A percentile compares a stretch with the other conserved stretches of the same genome.
These are phyloP conservation scores for Alethe castanea DNA, from an alignment of 2,113 vertebrate species.

Conservation along the genomic window DNA sequence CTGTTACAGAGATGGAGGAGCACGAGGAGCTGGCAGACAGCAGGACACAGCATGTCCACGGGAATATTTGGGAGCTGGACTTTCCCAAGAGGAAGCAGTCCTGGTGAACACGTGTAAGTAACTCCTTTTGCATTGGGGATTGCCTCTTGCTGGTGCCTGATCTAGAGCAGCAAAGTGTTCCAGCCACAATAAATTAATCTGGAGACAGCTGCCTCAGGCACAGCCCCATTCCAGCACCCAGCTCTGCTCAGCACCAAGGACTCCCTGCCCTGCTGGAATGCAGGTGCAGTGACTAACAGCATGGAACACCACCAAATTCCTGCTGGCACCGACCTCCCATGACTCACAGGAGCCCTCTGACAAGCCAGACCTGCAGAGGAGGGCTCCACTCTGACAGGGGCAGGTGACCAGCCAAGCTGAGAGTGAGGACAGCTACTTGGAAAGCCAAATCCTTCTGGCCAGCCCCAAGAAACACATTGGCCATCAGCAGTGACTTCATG, in stretches of 20 bases:
- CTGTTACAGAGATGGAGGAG: accelerated
- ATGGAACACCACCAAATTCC: background rate
- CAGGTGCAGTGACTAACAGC: background rate
- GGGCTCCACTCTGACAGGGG: background rate
- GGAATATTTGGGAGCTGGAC: background rate
- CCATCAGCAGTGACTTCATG: background rate
- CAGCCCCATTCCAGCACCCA: background rate
- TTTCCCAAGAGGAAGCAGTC: background rate
- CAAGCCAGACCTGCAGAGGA: background rate
- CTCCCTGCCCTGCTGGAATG: background rate
- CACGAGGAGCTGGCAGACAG: background rate
- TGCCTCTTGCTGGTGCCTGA: background rate
- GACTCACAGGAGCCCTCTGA: accelerated
- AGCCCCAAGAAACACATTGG: background rate
- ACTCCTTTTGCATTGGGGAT: background rate
- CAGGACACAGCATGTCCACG: accelerated
- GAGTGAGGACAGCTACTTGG: background rate
- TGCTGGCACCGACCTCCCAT: background rate
- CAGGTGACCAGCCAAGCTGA: background rate
- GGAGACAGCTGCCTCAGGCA: background rate
- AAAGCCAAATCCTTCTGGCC: background rate
- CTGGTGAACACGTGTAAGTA: background rate
- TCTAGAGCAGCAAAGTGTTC: accelerated
- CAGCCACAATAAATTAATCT: background rate
- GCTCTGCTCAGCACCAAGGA: background rate